A percentile compares a stretch with the other conserved stretches of the same genome.
Evolutionary conservation across 2,888 invertebrate species (phyloP).

Genomic region (Drosophila anomelani): DNA sequence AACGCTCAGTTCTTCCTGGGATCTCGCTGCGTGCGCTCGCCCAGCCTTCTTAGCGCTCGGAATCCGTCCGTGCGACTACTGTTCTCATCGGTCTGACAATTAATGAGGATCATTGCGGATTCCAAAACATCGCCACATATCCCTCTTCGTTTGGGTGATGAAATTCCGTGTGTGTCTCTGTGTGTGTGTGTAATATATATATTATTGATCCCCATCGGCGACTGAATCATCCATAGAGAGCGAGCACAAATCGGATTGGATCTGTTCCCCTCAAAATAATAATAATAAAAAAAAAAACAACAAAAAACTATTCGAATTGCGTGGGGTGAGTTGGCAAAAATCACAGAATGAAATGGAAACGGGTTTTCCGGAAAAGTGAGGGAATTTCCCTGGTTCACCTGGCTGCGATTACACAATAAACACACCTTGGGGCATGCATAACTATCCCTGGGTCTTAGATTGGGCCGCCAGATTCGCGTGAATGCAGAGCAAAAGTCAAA

Average conservation of each 20-base stretch:
- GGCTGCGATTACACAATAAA: conserved; percentile 54
- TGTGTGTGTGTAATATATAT: conserved; percentile 47
- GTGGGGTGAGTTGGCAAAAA: conserved; percentile 48
- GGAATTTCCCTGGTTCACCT: conserved; percentile 13
- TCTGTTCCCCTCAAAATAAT: not conserved
- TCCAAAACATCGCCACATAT: conserved; percentile 35
- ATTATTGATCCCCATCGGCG: conserved; percentile 64
- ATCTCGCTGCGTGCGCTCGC: conserved; percentile 82
- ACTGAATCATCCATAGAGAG: conserved; percentile 70
- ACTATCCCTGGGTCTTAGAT: conserved; percentile 10
- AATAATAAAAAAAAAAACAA: not conserved
- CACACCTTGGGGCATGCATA: conserved; percentile 24
- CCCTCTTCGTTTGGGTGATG: conserved; percentile 35
- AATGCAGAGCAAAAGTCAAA: conserved; percentile 37
- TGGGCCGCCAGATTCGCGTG: conserved; percentile 46
- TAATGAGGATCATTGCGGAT: conserved; percentile 53
- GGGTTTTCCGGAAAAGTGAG: conserved; percentile 12
- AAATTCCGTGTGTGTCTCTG: conserved; percentile 14
- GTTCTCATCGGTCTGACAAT: conserved; percentile 42
- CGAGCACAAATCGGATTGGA: conserved; percentile 24
- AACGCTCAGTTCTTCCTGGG: conserved; percentile 84
- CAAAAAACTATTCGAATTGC: conserved; percentile 19
- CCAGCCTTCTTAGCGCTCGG: conserved; percentile 43
- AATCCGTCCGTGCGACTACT: conserved; percentile 34
- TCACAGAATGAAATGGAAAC: not conserved